These are phyloP conservation scores for Drosophila tani DNA, from an alignment of 1,140 invertebrate genomes.

Conservation along the genomic window DNA sequence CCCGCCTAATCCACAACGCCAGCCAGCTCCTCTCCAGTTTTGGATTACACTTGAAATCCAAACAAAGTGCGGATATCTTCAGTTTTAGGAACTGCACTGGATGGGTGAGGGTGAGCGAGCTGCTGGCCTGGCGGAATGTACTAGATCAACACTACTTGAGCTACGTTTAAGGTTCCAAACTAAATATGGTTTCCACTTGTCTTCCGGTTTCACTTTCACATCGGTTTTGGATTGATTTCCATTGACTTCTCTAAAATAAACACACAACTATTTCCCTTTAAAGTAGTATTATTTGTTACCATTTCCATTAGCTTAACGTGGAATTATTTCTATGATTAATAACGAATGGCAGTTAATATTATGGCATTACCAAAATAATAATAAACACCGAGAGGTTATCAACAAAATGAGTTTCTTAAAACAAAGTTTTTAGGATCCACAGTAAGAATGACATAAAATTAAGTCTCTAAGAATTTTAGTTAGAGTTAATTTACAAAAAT, in stretches of 20 bases:
- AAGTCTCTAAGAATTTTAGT: background rate
- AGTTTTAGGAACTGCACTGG: constrained; percentile 26
- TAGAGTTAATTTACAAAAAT: constrained; percentile 18
- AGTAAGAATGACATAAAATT: background rate
- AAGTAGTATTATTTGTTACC: background rate
- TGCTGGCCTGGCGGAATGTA: constrained; percentile 23
- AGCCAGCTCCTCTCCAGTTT: constrained; percentile 20
- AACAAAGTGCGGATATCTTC: constrained; percentile 36
- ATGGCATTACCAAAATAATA: constrained; percentile 3
- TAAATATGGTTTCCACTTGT: constrained; percentile 1
- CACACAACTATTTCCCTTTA: background rate
- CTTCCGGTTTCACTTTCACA: constrained; percentile 31
- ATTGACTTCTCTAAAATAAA: background rate
- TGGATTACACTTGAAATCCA: constrained; percentile 28
- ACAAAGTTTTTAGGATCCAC: background rate
- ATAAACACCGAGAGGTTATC: background rate
- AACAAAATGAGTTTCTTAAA: background rate
- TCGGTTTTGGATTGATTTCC: constrained; percentile 4
- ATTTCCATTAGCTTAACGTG: background rate
- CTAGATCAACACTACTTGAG: constrained; percentile 26
- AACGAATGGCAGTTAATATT: background rate
- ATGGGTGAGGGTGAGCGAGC: constrained; percentile 9
- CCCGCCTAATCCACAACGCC: constrained; percentile 36
- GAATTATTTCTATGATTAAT: constrained; percentile 1
- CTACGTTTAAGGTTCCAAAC: constrained; percentile 22